Evolutionary conservation across 2,797 vertebrate species (phyloP), one percentile per base, ranked within the genome.

Genomic region (Nyctalus aviator): DNA sequence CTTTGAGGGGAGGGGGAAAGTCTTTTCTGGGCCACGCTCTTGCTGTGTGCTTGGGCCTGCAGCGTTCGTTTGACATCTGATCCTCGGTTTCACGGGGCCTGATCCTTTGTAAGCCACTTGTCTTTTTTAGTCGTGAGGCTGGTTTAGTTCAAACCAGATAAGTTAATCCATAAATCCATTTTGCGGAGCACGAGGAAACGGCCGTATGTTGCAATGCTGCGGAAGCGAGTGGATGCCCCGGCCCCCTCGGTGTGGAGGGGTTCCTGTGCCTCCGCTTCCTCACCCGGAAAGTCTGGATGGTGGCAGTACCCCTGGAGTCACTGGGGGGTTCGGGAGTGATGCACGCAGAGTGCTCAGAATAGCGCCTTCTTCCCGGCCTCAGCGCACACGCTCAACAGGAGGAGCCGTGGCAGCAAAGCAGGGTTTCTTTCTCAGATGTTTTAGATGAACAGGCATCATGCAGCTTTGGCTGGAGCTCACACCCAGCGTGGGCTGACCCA

Each of bases 131-230:
- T n/a, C 0, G 1, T 9, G 76, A 93, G 84, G 71, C 90, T 35
- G 66, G 73, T 86, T 91, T 84, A 57, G 76, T 41, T 75, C 50
- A 89, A 88, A 91, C 71, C 76, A 89, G 95, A 84, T 94, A 89
- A 53, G 7, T 46, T 72, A 53, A 84, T 46, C 90, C 27, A 1
- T 27, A 72, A 88, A 69, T 93, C 66, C 84, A 9, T 50, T 57
- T 69, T 8, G 14, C 35, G 15, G 27, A 75, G 32, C 25, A 23
- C 35, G 12, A 46, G 83, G 79, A 89, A 69, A 53, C 23, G 48
- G 30, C 68, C 35, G 9, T 13, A 0, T 71, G 50, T 87, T 0
- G 0, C 18, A 68, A 20, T 5, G 6, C 35, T 18, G 17, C 12
- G 27, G 78, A 48, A 62, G 75, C 15, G 18, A 87, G 85, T 3